These are phyloP conservation scores for Eciton burchellii DNA, from an alignment of 1,140 invertebrate genomes.

Conservation along the genomic window DNA sequence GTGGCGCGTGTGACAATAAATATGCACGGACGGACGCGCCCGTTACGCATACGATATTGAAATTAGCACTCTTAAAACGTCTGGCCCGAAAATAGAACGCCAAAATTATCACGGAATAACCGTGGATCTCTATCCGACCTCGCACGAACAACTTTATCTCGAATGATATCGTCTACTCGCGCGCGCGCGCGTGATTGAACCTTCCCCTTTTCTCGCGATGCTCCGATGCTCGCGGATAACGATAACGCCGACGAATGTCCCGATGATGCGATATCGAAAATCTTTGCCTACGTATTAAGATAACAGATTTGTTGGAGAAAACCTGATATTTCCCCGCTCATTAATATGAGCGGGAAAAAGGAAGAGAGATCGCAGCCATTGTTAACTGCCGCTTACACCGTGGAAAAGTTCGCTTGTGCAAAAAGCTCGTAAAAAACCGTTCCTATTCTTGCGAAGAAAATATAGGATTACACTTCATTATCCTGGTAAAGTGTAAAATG, in stretches of 20 bases:
- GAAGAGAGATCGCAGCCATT: conserved; percentile 47
- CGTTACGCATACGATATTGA: conserved; percentile 42
- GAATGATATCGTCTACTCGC: conserved; percentile 22
- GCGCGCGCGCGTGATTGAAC: not conserved
- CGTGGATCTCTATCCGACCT: conserved; percentile 24
- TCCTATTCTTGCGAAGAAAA: conserved; percentile 70
- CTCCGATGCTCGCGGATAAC: not conserved
- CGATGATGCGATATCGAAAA: not conserved
- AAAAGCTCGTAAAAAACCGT: conserved; percentile 57
- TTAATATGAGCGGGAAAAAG: conserved; percentile 46
- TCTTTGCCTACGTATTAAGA: conserved; percentile 55
- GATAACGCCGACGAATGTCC: not conserved
- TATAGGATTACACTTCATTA: conserved; percentile 70
- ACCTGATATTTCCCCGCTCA: conserved; percentile 54
- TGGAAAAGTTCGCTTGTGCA: conserved; percentile 38
- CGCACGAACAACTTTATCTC: conserved; percentile 1
- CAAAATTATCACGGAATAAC: conserved; percentile 30
- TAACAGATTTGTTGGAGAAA: conserved; percentile 36
- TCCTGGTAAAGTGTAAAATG: conserved; percentile 65
- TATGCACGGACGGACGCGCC: not conserved
- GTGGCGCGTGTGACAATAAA: not conserved
- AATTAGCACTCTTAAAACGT: conserved; percentile 37
- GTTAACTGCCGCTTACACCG: conserved; percentile 54
- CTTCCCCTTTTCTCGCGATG: conserved; percentile 4
- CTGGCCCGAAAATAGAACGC: conserved; percentile 45